phyloP scores from a whole-genome alignment of 2,797 vertebrate genomes.

The Darevskia nairensis region DNA sequence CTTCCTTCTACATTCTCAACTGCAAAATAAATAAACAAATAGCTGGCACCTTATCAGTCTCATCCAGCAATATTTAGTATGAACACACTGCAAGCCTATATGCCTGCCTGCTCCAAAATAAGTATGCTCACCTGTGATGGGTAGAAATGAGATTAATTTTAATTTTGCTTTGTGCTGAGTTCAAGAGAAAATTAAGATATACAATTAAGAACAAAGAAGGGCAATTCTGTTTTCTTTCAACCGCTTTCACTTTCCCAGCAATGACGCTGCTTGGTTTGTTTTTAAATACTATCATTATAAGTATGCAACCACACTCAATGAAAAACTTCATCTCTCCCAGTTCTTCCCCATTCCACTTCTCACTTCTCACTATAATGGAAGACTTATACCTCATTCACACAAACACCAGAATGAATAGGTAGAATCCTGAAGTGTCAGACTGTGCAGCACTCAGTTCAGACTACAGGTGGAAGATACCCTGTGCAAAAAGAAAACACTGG shows the following conservation, averaged over 20 bases:
- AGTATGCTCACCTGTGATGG: slow-evolving; percentile 34
- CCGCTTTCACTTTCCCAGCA: slow-evolving; percentile 62
- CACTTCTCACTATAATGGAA: too few species aligned
- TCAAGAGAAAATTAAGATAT: slow-evolving; percentile 68
- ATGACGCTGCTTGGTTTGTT: slow-evolving; percentile 43
- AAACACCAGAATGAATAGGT: not conserved
- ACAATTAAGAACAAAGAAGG: slow-evolving; percentile 64
- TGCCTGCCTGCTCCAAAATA: not conserved
- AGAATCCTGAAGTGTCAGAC: not conserved
- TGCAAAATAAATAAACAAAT: slow-evolving; percentile 71
- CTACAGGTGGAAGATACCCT: not conserved
- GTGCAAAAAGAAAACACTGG: not conserved
- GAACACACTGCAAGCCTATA: slow-evolving; percentile 56
- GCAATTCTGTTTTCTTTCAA: slow-evolving; percentile 68
- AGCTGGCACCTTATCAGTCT: slow-evolving; percentile 80
- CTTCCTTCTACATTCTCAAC: slow-evolving; percentile 80
- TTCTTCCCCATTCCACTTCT: too few species aligned
- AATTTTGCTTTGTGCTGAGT: slow-evolving; percentile 75
- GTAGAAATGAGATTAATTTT: slow-evolving; percentile 79
- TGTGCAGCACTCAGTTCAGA: not conserved
- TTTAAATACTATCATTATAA: slow-evolving; percentile 27
- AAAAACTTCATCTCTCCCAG: not conserved
- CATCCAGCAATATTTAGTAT: slow-evolving; percentile 83
- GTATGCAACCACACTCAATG: not conserved
- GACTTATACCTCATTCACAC: not conserved